Evolutionary conservation across 2,113 vertebrate genomes (phyloP).

Genomic region (Perca fluviatilis): DNA sequence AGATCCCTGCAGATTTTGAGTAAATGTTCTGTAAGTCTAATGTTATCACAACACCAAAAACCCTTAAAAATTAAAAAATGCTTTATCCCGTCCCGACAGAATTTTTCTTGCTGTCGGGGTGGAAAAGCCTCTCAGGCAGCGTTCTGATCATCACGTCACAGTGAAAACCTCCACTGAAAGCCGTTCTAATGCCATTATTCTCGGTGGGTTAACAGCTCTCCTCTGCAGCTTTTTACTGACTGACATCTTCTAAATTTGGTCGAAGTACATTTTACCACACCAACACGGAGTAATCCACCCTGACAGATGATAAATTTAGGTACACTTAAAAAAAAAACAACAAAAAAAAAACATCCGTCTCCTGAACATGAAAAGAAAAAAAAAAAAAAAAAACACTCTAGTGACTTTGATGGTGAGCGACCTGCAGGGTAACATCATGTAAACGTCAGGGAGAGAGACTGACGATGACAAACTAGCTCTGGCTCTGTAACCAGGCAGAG

Average conservation of each 20-base stretch:
- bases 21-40: neutral
- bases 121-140: constrained; percentile 4
- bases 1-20: neutral
- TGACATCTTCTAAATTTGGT: constrained; percentile 20
- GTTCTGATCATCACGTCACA: neutral
- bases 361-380: neutral
- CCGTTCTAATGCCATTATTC: constrained; percentile 26
- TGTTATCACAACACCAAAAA: neutral
- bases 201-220: neutral
- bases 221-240: neutral
- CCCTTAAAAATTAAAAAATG: neutral
- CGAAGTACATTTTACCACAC: constrained; percentile 2
- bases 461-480: neutral
- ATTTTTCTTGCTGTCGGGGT: neutral
- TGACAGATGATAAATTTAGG: neutral
- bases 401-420: neutral
- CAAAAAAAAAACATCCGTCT: neutral
- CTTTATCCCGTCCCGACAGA: neutral
- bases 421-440: neutral
- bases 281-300: neutral
- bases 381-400: too few relatives aligned
- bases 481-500: constrained; percentile 43
- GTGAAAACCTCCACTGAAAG: neutral
- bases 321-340: neutral
- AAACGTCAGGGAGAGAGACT: neutral